These are phyloP conservation scores for Melospiza melodia DNA, from an alignment of 2,113 vertebrate genomes.

Conservation along the genomic window DNA sequence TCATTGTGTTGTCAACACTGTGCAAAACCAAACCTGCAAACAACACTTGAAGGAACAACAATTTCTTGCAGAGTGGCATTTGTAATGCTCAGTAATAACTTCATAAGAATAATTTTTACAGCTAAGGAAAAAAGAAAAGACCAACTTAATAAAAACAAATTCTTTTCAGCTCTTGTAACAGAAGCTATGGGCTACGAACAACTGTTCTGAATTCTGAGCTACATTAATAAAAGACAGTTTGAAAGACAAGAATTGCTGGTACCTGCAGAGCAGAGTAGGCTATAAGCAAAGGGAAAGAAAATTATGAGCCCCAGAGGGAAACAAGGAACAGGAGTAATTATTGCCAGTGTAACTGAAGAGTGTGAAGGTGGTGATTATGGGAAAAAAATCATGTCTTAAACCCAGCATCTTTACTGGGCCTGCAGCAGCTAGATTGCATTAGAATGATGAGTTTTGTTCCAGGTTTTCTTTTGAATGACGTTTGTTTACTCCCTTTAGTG, in stretches of 20 bases:
- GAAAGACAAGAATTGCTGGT: constrained; percentile 7
- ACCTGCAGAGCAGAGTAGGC: background rate
- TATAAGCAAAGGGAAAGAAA: background rate
- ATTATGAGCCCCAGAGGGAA: background rate
- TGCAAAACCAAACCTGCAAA: background rate
- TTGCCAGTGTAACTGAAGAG: background rate
- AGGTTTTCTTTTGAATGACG: background rate
- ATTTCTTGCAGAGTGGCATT: background rate
- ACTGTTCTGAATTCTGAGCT: background rate
- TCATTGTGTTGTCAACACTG: background rate
- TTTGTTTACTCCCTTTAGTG: background rate
- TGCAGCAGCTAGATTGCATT: background rate
- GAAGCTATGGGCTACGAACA: background rate
- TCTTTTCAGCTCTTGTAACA: background rate
- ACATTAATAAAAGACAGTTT: background rate
- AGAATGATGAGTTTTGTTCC: background rate
- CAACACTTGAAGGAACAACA: background rate
- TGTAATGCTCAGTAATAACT: background rate
- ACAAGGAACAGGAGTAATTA: background rate
- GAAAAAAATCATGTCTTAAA: background rate
- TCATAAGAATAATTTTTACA: background rate
- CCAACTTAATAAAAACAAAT: background rate
- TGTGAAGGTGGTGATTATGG: background rate
- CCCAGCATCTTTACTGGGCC: background rate
- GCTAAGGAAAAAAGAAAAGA: background rate